Base-by-base conservation (phyloP, 1,140 invertebrate species). In the Geopemphigus sp. region DNA sequence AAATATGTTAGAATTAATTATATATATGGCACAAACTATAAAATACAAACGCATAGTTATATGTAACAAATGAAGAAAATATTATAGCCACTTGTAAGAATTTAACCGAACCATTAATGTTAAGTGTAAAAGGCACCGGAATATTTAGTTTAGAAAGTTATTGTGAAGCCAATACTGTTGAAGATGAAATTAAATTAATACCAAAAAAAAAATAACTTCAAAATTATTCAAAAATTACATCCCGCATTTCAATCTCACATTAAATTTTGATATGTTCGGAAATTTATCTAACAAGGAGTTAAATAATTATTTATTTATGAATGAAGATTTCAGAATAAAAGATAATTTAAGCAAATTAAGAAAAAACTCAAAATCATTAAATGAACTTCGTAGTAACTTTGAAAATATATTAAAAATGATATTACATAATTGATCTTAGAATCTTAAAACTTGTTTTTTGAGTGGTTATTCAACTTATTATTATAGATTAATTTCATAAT, bases 21-120 rank as follows among this genome's bases (percentile, higher is more conserved):
- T 19, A 56, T 8, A 6, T 22, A n/a, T 56, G 54, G 54, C 54
- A 56, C n/a, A 56, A n/a, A n/a, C n/a, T 56, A 56, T 17, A 56
- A n/a, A 56, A 22, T 56, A 56, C 19, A 1, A 56, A 56, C n/a
- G 19, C 54, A n/a, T 56, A 19, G 53, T 19, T 56, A 19, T 56
- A 56, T 56, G 54, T 56, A n/a, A 56, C 54, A 0, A 56, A 22
- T 5, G n/a, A 56, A 56, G 54, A 56, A n/a, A 56, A 56, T 22
- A 56, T 56, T 56, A 56, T 56, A n/a, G n/a, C n/a, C n/a, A 56
- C 17, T n/a, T 56, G 54, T 56, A 56, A 56, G n/a, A 56, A n/a
- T 56, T 1, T 56, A n/a, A n/a, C 19, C 2, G 19, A 19, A 56
- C 5, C 54, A 56, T n/a, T 56, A 56, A 56, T 19, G n/a, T 8